phyloP scores from a whole-genome alignment of 2,888 invertebrate species.

The Hirudinaria manillensis region DNA sequence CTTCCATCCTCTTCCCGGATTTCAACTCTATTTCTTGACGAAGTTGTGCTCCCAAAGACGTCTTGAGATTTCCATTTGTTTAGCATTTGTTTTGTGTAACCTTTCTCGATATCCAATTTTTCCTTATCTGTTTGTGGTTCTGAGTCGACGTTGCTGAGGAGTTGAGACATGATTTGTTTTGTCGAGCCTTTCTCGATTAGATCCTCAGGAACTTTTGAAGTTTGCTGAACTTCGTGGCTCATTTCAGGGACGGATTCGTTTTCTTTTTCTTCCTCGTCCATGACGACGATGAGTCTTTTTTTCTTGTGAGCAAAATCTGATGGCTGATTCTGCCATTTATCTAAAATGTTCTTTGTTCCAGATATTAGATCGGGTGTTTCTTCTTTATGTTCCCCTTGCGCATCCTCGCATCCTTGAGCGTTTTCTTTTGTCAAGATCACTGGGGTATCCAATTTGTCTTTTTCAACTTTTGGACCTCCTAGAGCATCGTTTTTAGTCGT shows the following conservation, averaged over 20 bases:
- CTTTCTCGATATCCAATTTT: constrained; percentile 12
- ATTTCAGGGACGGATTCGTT: constrained; percentile 34
- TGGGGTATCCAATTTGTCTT: not conserved
- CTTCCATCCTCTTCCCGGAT: constrained; percentile 23
- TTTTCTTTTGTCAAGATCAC: constrained; percentile 8
- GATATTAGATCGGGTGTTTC: too few species aligned
- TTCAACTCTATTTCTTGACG: constrained; percentile 12
- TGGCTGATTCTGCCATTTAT: constrained; percentile 24
- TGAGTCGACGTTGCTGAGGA: not conserved
- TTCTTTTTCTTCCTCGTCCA: constrained; percentile 22
- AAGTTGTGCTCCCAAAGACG: not conserved
- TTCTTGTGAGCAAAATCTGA: constrained; percentile 8
- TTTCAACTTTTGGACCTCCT: not conserved
- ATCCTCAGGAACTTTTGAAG: not conserved
- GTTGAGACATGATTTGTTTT: constrained; percentile 20
- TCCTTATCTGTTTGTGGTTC: not conserved
- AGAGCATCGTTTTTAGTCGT: too few species aligned
- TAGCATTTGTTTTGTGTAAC: constrained; percentile 20
- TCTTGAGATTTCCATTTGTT: constrained; percentile 22
- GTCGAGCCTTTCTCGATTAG: constrained; percentile 19
- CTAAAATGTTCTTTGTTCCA: constrained; percentile 7
- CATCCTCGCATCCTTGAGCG: too few species aligned
- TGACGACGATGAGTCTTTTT: constrained; percentile 22
- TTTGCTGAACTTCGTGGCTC: constrained; percentile 12
- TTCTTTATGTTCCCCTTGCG: too few species aligned